Conservation (phyloP, 2,113 vertebrate species). For the Callospermophilus lateralis region DNA sequence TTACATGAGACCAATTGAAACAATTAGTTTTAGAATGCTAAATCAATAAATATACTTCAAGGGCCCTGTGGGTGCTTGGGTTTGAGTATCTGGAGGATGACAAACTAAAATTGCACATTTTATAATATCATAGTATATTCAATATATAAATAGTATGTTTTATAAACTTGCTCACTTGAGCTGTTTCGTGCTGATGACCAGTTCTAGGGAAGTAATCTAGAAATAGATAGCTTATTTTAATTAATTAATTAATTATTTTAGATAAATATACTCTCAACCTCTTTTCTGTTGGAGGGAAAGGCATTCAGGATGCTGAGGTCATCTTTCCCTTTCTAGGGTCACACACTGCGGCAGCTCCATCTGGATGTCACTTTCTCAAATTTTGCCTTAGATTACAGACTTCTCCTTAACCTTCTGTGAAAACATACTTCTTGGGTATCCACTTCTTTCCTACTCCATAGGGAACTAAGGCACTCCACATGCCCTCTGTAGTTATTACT, state of each 20-base stretch:
- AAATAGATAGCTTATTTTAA: not conserved
- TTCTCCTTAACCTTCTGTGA: not conserved
- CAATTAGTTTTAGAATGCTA: not conserved
- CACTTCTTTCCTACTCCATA: not conserved
- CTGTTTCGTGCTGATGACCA: not conserved
- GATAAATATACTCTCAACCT: not conserved
- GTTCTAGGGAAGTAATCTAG: conserved; percentile 15
- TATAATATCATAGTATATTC: not conserved
- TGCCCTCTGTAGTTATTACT: not conserved
- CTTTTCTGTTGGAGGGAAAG: not conserved
- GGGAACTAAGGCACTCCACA: not conserved
- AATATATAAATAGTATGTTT: not conserved
- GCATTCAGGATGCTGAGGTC: not conserved
- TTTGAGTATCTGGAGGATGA: not conserved
- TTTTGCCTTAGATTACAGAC: not conserved
- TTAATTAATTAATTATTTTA: not conserved
- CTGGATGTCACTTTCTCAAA: not conserved
- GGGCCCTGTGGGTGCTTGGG: not conserved
- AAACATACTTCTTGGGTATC: not conserved
- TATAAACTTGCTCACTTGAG: not conserved
- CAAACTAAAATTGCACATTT: not conserved
- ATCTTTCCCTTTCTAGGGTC: not conserved
- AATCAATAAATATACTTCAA: not conserved
- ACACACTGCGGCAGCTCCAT: not conserved
- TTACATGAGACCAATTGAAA: conserved; percentile 10